Evolutionary conservation across 2,797 vertebrate genomes (phyloP).

Genomic region (Pagetopsis macropterus): DNA sequence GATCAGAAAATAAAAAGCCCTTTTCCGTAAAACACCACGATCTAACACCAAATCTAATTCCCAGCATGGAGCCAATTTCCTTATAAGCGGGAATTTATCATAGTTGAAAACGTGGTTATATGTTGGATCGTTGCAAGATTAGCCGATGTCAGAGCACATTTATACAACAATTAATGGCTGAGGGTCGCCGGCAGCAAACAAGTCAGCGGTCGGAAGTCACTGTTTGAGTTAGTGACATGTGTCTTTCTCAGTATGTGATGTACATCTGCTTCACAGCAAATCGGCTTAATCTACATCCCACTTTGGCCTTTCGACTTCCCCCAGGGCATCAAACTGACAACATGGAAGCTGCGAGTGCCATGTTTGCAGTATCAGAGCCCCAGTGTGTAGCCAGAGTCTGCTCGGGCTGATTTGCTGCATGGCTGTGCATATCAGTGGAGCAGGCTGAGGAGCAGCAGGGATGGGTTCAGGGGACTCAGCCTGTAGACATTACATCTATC

Average conservation of each 20-base stretch:
- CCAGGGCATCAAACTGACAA: constrained; percentile 50
- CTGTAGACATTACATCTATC: constrained; percentile 66
- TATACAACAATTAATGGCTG: constrained; percentile 11
- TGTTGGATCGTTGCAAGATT: constrained; percentile 23
- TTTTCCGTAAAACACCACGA: neutral
- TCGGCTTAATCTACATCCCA: constrained; percentile 65
- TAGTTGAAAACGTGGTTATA: constrained; percentile 10
- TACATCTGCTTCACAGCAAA: constrained; percentile 70
- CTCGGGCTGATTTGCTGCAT: constrained; percentile 71
- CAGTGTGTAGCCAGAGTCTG: constrained; percentile 59
- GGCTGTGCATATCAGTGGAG: constrained; percentile 70
- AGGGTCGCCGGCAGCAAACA: constrained; percentile 55
- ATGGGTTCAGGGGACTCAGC: constrained; percentile 63
- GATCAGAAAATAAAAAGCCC: neutral
- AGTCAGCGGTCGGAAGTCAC: constrained; percentile 32
- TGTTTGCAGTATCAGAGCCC: constrained; percentile 50
- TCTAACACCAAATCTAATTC: neutral
- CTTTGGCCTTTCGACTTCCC: constrained; percentile 49
- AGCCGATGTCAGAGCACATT: neutral
- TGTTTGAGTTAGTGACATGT: constrained; percentile 61
- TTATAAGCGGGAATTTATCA: neutral
- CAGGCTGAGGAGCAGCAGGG: constrained; percentile 74
- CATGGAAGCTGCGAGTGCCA: constrained; percentile 45
- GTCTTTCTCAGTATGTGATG: constrained; percentile 54
- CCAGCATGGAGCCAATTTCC: neutral